These are phyloP conservation scores for Chrysodeixis includens DNA, from an alignment of 2,888 invertebrate genomes.

Conservation along the genomic window DNA sequence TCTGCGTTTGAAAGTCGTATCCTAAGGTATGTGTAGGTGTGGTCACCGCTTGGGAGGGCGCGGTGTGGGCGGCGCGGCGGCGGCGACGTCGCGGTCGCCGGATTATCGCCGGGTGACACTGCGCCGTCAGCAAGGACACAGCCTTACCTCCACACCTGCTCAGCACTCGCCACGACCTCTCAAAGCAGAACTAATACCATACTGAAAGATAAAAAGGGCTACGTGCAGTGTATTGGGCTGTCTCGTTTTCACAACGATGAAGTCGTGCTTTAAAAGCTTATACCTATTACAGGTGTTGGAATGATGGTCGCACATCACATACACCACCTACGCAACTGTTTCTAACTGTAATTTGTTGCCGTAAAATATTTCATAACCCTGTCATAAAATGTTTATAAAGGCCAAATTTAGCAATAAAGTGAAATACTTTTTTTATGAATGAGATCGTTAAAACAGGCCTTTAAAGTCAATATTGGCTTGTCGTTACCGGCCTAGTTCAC, in stretches of 20 bases:
- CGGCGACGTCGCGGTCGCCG: constrained; percentile 58
- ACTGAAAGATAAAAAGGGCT: too few relatives aligned
- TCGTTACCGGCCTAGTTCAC: neutral
- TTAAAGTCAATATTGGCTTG: neutral
- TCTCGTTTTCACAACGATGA: too few relatives aligned
- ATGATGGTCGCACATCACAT: neutral
- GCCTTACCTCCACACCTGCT: constrained; percentile 32
- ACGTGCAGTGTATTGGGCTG: too few relatives aligned
- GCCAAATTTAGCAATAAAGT: neutral
- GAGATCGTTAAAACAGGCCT: neutral
- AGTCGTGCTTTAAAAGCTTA: too few relatives aligned
- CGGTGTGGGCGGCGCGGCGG: constrained; percentile 43
- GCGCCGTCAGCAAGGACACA: constrained; percentile 49
- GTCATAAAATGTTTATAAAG: neutral
- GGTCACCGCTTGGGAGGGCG: constrained; percentile 12
- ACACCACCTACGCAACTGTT: neutral
- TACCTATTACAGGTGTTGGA: too few relatives aligned
- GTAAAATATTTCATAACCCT: neutral
- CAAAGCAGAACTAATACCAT: too few relatives aligned
- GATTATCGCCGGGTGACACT: constrained; percentile 61
- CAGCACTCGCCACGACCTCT: neutral
- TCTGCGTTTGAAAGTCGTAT: neutral
- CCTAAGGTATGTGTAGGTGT: constrained; percentile 15
- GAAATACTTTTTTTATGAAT: neutral
- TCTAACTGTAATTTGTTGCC: neutral